Evolutionary conservation across 2,888 invertebrate species (phyloP).

Genomic region (Dryobotodes eremita): DNA sequence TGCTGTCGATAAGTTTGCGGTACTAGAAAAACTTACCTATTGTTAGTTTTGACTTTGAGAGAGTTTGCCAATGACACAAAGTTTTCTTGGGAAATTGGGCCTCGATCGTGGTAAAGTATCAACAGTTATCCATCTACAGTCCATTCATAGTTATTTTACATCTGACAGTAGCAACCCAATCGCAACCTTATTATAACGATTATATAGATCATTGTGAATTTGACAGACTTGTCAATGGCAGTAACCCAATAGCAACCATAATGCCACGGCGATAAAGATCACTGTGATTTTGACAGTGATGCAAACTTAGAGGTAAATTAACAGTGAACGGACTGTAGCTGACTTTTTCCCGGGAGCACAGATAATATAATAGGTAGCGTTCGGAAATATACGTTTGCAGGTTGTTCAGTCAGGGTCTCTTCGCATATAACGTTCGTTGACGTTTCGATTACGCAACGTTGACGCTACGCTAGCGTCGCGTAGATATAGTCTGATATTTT

Average conservation of each 20-base stretch:
- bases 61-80: slow-evolving; percentile 16
- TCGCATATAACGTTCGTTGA: neutral
- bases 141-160: too few species aligned
- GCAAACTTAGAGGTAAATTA: too few species aligned
- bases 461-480: neutral
- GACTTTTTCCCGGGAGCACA: neutral
- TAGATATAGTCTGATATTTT: neutral
- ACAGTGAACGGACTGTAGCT: too few species aligned
- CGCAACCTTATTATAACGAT: too few species aligned
- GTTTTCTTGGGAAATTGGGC: slow-evolving; percentile 9
- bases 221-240: too few species aligned
- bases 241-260: too few species aligned
- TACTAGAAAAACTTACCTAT: slow-evolving; percentile 50
- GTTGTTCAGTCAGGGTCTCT: neutral
- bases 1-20: slow-evolving; percentile 62
- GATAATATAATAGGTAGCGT: neutral
- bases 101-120: slow-evolving; percentile 11
- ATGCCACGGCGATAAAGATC: too few species aligned
- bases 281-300: too few species aligned
- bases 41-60: slow-evolving; percentile 12
- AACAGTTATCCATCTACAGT: slow-evolving; percentile 5
- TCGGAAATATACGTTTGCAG: neutral
- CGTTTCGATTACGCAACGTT: neutral
- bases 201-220: too few species aligned
- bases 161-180: too few species aligned